Percentiles rank a stretch among this genome's conserved stretches.
phyloP scores from a whole-genome alignment of 2,797 vertebrate species.

The Brachyalestes nurse region DNA sequence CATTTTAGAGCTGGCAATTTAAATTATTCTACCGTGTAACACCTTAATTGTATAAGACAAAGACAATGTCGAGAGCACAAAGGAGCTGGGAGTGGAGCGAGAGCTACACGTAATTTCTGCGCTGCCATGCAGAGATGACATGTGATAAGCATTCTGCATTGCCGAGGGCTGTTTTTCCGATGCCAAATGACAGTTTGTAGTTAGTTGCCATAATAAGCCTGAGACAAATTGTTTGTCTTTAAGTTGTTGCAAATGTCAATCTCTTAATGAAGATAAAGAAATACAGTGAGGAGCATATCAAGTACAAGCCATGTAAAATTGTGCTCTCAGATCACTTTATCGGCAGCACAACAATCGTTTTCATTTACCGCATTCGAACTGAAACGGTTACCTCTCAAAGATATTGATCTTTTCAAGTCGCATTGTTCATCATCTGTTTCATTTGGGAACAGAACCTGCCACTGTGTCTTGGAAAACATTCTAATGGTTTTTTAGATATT shows the following conservation, averaged over 20 bases:
- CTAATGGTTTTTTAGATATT: slow-evolving; percentile 11
- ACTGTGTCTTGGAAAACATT: slow-evolving; percentile 38
- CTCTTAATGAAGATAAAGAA: slow-evolving; percentile 63
- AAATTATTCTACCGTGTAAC: slow-evolving; percentile 96
- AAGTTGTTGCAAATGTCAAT: slow-evolving; percentile 59
- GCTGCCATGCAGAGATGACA: slow-evolving; percentile 84
- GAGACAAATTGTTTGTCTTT: slow-evolving; percentile 63
- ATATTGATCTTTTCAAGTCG: slow-evolving; percentile 53
- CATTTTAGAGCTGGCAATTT: slow-evolving; percentile 89
- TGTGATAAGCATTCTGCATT: slow-evolving; percentile 83
- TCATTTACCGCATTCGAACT: slow-evolving; percentile 47
- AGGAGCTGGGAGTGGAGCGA: slow-evolving; percentile 81
- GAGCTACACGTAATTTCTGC: slow-evolving; percentile 87
- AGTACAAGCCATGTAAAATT: slow-evolving; percentile 44
- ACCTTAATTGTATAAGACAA: slow-evolving; percentile 96
- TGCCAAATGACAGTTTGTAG: slow-evolving; percentile 79
- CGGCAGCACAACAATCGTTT: slow-evolving; percentile 54
- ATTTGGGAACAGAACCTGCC: slow-evolving; percentile 30
- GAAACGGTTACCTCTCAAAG: slow-evolving; percentile 43
- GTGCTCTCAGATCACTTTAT: slow-evolving; percentile 53
- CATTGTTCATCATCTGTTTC: slow-evolving; percentile 42
- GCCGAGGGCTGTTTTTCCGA: slow-evolving; percentile 76
- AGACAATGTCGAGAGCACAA: slow-evolving; percentile 90
- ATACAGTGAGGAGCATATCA: slow-evolving; percentile 54
- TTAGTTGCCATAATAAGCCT: slow-evolving; percentile 70